Conservation (phyloP, 2,113 vertebrate species). For the Hippocampus barbouri region DNA sequence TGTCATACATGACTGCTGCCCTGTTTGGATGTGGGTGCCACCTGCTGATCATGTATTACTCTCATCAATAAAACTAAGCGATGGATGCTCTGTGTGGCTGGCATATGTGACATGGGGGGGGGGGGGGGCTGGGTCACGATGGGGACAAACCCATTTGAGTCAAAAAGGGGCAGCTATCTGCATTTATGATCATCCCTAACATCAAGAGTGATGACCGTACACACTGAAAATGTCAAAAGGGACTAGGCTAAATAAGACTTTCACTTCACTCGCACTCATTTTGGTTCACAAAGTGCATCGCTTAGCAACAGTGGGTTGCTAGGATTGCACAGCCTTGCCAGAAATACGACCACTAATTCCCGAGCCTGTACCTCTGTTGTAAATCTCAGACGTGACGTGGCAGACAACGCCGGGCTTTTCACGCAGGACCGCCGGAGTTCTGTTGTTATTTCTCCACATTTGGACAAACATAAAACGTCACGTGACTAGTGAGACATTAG, state of each 20-base stretch:
- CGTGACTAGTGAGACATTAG: not conserved
- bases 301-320: slow-evolving; percentile 70
- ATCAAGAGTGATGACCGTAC: not conserved
- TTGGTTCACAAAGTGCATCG: slow-evolving; percentile 42
- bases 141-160: slow-evolving; percentile 16
- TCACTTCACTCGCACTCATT: not conserved
- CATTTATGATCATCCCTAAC: slow-evolving; percentile 9
- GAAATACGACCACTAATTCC: slow-evolving; percentile 21
- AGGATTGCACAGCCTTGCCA: slow-evolving; percentile 32
- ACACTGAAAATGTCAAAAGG: not conserved
- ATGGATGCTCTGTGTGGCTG: slow-evolving; percentile 30
- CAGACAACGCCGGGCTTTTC: slow-evolving; percentile 8
- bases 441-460: not conserved
- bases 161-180: slow-evolving; percentile 24
- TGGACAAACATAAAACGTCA: not conserved
- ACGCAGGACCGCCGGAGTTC: slow-evolving; percentile 27
- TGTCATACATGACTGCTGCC: not conserved
- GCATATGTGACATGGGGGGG: slow-evolving; percentile 48
- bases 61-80: slow-evolving; percentile 44
- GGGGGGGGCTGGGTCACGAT: not conserved
- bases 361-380: not conserved
- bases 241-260: not conserved
- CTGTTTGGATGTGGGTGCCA: not conserved
- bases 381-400: slow-evolving; percentile 53
- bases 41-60: not conserved